Evolutionary conservation across 2,113 vertebrate genomes (phyloP).

Genomic region (Chloropsis hardwickii): DNA sequence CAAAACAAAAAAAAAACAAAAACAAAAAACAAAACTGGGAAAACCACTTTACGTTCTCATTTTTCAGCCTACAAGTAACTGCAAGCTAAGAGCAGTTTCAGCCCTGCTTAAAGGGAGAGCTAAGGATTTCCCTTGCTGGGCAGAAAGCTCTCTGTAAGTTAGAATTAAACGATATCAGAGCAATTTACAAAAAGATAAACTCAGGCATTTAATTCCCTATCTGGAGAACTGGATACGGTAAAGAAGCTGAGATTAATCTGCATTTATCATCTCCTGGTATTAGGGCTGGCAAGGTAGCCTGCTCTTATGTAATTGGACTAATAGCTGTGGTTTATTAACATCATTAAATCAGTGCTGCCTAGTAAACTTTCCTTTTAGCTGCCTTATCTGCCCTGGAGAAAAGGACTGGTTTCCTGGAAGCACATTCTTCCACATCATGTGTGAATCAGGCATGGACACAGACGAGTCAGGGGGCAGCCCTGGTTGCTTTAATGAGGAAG

Average conservation of each 20-base stretch:
- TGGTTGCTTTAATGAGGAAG: neutral
- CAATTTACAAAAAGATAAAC: conserved; percentile 3
- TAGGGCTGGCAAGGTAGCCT: neutral
- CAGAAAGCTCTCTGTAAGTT: neutral
- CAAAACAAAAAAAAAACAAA: no score
- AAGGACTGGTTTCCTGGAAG: neutral
- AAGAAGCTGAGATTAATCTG: conserved; percentile 22
- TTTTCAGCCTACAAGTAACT: neutral
- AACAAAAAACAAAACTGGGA: neutral
- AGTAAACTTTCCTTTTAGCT: conserved; percentile 7
- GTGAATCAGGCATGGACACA: neutral
- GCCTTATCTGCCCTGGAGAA: neutral
- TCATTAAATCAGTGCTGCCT: conserved; percentile 12
- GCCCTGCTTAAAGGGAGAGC: neutral
- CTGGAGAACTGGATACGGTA: neutral
- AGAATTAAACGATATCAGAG: neutral
- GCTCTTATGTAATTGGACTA: conserved; percentile 38
- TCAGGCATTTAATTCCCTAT: neutral
- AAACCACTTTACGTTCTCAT: neutral
- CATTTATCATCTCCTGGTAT: conserved; percentile 11
- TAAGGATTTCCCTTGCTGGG: neutral
- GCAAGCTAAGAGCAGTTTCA: neutral
- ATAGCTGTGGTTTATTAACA: conserved; percentile 34
- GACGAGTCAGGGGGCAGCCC: rapidly evolving
- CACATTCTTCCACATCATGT: neutral